Evolutionary conservation across 2,888 invertebrate species (phyloP).

Genomic region (Scaptomyza tumidula): DNA sequence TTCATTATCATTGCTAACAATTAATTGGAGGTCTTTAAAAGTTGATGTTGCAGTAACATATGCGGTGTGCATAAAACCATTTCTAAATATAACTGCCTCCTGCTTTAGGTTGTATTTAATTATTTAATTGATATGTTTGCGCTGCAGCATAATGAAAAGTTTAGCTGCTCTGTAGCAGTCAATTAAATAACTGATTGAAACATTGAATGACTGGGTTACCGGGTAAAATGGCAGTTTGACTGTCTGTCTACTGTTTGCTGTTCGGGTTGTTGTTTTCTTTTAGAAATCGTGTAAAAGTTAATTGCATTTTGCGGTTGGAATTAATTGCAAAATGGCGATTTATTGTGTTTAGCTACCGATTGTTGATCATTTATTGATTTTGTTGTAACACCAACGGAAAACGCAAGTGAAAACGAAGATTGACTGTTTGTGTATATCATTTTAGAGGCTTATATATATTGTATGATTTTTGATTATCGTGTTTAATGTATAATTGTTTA

Average conservation of each 20-base stretch:
- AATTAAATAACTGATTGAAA: constrained; percentile 36
- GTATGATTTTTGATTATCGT: background rate
- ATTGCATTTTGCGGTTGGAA: constrained; percentile 61
- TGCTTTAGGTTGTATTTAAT: constrained; percentile 30
- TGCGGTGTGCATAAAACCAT: constrained; percentile 1
- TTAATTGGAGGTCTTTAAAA: constrained; percentile 9
- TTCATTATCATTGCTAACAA: constrained; percentile 11
- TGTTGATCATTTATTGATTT: constrained; percentile 46
- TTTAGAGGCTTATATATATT: background rate
- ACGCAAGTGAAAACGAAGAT: constrained; percentile 56
- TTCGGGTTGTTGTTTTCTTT: constrained; percentile 57
- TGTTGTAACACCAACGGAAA: constrained; percentile 53
- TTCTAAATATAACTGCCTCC: constrained; percentile 23
- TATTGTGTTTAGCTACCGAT: constrained; percentile 32
- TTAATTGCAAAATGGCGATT: constrained; percentile 60
- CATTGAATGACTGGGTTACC: constrained; percentile 64
- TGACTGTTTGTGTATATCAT: background rate
- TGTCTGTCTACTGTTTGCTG: constrained; percentile 2
- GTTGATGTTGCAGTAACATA: constrained; percentile 36
- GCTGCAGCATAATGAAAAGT: constrained; percentile 22
- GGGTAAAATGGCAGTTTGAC: constrained; percentile 30
- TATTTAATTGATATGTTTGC: constrained; percentile 40
- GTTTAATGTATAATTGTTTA: background rate
- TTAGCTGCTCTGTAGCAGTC: constrained; percentile 14
- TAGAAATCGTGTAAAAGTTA: constrained; percentile 76